Base-by-base conservation (phyloP, 2,888 invertebrate genomes). In the Hemithea aestivaria region DNA sequence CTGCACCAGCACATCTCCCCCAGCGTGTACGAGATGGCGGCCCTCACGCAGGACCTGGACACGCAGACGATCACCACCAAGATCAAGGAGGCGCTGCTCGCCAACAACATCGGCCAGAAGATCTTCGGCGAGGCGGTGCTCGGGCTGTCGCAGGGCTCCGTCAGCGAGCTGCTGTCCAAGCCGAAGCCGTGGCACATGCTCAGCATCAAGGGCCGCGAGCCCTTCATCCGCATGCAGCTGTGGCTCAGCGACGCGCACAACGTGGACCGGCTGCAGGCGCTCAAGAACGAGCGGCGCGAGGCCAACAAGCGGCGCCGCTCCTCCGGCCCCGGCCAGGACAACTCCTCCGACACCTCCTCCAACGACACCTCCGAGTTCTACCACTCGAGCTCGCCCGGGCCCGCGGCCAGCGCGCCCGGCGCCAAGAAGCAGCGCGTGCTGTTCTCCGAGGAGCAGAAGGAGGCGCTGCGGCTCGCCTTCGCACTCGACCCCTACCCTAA, bases 171-270 rank as follows among this genome's bases (percentile, higher is more conserved):
- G 46, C 89, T 99, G 5, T 97, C 98, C 45, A 98, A 98, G 75
- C 99, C 99, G 2, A 99, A 99, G 67, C 98, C 98, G 0, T 99
- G 99, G 98, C 97, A 97, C 72, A 97, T 98, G 97, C 90, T 99
- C 35, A 98, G 97, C 70, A 97, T 98, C 72, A 98, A 98, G 75
- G 99, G 99, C 0, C 90, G 98, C 20, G 99, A 99, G 69, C 97
- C 97, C 0, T 97, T 97, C 80, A 96, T 97, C 53, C 89, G 97
- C 33, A 97, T 97, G 97, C 98, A 98, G 71, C 78, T 98, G 47
- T 99, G 99, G 99, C 89, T 98, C 20, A 95, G 96, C 59, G 98
- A 99, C 71, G 93, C 97, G 6, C 95, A 96, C 74, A 98, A 98
- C 74, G 93, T 98, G 36, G 98, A 98, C 69, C 91, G 96, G 35